phyloP scores from a whole-genome alignment of 1,140 invertebrate genomes.

The Popillia japonica region DNA sequence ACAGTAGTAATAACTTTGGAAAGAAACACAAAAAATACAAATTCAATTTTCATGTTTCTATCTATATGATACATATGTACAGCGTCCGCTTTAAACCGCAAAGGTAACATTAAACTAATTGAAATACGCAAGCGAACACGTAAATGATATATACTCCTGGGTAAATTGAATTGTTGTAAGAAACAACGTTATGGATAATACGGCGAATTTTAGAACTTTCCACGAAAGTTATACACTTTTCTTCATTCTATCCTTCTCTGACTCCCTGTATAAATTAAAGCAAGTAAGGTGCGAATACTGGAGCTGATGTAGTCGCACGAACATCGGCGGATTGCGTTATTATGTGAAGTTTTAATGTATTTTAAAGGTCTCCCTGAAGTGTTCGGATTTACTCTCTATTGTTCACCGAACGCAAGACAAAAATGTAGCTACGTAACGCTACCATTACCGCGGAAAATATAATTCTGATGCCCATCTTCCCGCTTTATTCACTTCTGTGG shows the following conservation, averaged over 20 bases:
- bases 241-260: neutral
- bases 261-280: neutral
- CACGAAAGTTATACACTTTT: neutral
- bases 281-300: neutral
- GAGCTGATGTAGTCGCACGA: neutral
- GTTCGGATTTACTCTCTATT: neutral
- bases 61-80: neutral
- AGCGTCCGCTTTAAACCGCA: neutral
- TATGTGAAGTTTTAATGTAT: slow-evolving; percentile 11
- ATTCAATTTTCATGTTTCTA: neutral
- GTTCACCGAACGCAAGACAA: neutral
- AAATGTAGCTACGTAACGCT: neutral
- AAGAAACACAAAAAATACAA: too few species aligned
- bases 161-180: neutral
- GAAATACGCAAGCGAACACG: neutral
- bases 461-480: neutral
- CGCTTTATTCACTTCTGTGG: neutral
- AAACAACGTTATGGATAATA: neutral
- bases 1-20: neutral
- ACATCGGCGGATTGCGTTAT: neutral
- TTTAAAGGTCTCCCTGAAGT: neutral
- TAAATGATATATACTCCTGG: neutral
- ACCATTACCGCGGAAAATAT: neutral
- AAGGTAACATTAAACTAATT: slow-evolving; percentile 16
- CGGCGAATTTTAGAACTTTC: neutral